Base-by-base conservation (phyloP, 2,797 vertebrate genomes). In the Thripadectes ignobilis region DNA sequence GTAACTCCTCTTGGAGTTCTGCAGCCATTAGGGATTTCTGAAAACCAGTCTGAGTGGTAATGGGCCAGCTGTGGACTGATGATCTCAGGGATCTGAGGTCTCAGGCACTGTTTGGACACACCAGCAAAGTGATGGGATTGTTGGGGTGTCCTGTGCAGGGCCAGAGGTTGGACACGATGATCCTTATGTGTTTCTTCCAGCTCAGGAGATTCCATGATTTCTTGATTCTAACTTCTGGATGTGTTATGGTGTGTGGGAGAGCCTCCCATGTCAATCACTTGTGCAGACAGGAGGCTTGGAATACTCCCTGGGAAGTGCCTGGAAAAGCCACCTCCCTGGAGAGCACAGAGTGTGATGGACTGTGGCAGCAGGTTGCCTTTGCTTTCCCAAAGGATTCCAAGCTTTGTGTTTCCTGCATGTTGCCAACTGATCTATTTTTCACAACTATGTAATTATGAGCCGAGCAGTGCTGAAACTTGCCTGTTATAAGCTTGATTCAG, bases 381-480 rank as follows among this genome's bases (percentile, higher is more conserved):
- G 49, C 61, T 72, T 81, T 85, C 66, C 49, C 69, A 57, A 27
- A 76, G n/a, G 43, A 49, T 69, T 79, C 69, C 76, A 88, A 26
- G 34, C 23, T 36, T 22, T 5, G 14, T 43, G 9, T 88, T 91
- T 88, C 36, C 91, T 79, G 69, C 9, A 1, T 36, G 73, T 57
- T 93, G 59, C 90, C 92, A 95, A 19, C 80, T 62, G 66, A 21
- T 26, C 8, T 48, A 1, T 67, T 96, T 93, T 88, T 90, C 74
- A 88, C 65, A 90, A 20, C 39, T 52, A 14, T 55, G 85, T 83
- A 86, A 92, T 95, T 94, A 89, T 30, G 58, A 72, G 77, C 29
- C 0, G 3, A 85, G 89, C 30, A n/a, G 45, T 94, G 95, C 92
- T 88, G 79, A 24, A 95, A 96, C 92, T 89, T 95, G 87, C 76